Evolutionary conservation across 2,888 invertebrate species (phyloP).

Genomic region (Gonocerus acuteangulatus): DNA sequence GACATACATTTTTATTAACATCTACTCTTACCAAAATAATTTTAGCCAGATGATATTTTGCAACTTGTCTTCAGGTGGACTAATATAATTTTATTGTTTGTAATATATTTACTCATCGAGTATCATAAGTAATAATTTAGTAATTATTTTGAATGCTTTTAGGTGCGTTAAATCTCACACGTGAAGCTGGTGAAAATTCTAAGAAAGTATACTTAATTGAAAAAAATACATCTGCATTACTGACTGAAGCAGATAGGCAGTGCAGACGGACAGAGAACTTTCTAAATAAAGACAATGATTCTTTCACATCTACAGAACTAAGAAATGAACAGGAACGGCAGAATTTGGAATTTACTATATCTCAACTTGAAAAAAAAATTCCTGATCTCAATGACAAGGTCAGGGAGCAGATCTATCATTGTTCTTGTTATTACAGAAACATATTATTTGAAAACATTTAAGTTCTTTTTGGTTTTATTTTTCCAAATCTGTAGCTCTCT

Average conservation of each 20-base stretch:
- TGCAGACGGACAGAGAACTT: constrained; percentile 58
- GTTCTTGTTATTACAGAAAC: no score
- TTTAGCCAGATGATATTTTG: no score
- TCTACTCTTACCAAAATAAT: no score
- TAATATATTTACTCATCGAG: no score
- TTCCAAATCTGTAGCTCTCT: no score
- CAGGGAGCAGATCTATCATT: constrained; percentile 25
- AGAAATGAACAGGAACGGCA: constrained; percentile 65
- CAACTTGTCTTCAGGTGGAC: no score
- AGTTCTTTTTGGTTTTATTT: no score
- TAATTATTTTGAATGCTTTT: no score
- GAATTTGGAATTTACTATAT: constrained; percentile 58
- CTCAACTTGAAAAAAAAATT: constrained; percentile 60
- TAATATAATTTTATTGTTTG: no score
- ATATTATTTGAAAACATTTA: no score
- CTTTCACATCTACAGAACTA: constrained; percentile 57
- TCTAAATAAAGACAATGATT: constrained; percentile 53
- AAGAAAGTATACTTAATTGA: constrained; percentile 43
- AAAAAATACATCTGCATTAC: constrained; percentile 37
- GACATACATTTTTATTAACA: no score
- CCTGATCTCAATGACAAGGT: constrained; percentile 80
- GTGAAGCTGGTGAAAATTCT: constrained; percentile 58
- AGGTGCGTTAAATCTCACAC: constrained; percentile 82
- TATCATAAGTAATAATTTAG: no score
- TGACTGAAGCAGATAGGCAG: constrained; percentile 51